Evolutionary conservation across 2,888 invertebrate genomes (phyloP).

Genomic region (Aphidoletes aphidimyza): DNA sequence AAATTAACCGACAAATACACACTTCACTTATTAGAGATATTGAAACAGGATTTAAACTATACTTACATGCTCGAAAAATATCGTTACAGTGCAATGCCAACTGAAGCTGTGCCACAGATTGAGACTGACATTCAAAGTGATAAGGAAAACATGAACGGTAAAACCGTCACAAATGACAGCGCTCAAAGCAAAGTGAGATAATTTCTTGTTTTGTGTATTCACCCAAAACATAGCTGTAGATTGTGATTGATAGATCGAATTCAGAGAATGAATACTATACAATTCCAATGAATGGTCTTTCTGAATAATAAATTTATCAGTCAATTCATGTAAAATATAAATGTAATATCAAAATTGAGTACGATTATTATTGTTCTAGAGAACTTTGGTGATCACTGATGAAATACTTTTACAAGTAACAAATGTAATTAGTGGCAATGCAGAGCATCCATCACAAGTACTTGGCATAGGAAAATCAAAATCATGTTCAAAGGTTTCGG

Average conservation of each 20-base stretch:
- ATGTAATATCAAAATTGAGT: no score
- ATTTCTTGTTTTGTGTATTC: neutral
- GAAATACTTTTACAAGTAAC: constrained; percentile 56
- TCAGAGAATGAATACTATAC: no score
- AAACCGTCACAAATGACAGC: neutral
- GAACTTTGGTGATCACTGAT: constrained; percentile 59
- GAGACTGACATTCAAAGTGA: neutral
- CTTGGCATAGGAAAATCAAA: constrained; percentile 60
- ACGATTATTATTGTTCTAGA: constrained; percentile 57
- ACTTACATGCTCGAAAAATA: no score
- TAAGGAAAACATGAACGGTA: neutral
- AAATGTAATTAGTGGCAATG: constrained; percentile 1
- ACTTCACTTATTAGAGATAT: no score
- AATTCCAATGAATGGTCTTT: no score
- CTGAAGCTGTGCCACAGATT: neutral
- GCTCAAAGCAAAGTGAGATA: neutral
- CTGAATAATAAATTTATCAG: no score
- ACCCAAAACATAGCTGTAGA: neutral
- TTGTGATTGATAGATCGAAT: constrained; percentile 1
- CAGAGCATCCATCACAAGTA: constrained; percentile 56
- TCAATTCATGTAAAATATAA: no score
- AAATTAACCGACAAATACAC: no score
- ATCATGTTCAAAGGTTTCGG: constrained; percentile 65
- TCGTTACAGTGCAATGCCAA: constrained; percentile 6
- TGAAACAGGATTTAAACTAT: no score